Base-by-base conservation (phyloP, 1,140 invertebrate genomes). In the Zaprionus taronus region DNA sequence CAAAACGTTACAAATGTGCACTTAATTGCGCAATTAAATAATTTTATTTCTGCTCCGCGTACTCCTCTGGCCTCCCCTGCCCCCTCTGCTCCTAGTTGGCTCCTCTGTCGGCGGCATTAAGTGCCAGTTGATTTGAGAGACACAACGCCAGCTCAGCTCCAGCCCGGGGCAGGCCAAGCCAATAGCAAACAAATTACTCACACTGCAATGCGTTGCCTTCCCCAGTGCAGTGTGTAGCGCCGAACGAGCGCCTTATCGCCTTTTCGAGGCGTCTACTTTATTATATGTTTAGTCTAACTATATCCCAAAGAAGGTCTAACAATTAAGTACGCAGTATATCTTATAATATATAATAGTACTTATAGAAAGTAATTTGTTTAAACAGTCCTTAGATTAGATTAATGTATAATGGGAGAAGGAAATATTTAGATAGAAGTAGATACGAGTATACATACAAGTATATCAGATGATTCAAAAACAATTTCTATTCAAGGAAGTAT, bases 11-110 rank as follows among this genome's bases (percentile, higher is more conserved):
- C 85, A 90, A 91, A 91, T 84, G 83, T 90, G 76, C 82, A 91
- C 87, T 91, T 91, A 91, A 91, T 91, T 91, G 90, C 85, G 90
- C 85, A 91, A 91, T 91, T 91, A 91, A 91, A 91, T 90, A 90
- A 91, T 90, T 90, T 90, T 80, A 91, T 83, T 90, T 90, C 79
- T 83, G 74, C 78, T 76, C 65, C 74, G 81, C 79, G 71, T 55
- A 68, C 64, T 72, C 55, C 31, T 31, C 49, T 49, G 62, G 47
- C 44, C 65, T 22, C 38, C 17, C 14, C 44, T 12, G 36, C 14
- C 55, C 55, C 4, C 22, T 31, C 14, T 31, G 31, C 63, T 15
- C 58, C 24, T 38, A 44, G 58, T 75, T 44, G 12, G 58, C 31
- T 53, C 31, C 38, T 20, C 65, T 41, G 34, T n/a, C 31, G n/a